Evolutionary conservation across 1,140 invertebrate species (phyloP).

Genomic region (Zaprionus kolodkinae): DNA sequence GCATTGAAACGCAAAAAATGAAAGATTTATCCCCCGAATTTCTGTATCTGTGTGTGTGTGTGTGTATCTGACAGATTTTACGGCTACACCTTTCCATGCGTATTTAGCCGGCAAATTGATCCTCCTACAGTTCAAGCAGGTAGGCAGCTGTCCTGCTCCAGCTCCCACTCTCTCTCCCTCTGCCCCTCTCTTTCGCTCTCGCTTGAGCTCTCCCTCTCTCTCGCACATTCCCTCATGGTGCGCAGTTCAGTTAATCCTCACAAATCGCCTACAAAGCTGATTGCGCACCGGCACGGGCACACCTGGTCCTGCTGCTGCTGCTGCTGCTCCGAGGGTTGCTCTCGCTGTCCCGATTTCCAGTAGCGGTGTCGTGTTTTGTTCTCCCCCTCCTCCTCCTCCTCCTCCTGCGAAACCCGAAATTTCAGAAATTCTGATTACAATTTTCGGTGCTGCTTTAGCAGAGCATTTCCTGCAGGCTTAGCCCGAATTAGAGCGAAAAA

Average conservation of each 20-base stretch:
- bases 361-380: slow-evolving; percentile 51
- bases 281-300: slow-evolving; percentile 77
- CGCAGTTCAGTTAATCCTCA: slow-evolving; percentile 76
- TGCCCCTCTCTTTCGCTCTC: neutral
- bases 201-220: neutral
- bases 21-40: slow-evolving; percentile 60
- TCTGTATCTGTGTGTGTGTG: slow-evolving; percentile 30
- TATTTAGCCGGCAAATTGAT: slow-evolving; percentile 82
- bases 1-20: slow-evolving; percentile 80
- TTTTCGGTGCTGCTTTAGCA: slow-evolving; percentile 28
- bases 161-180: neutral
- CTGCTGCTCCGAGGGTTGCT: slow-evolving; percentile 51
- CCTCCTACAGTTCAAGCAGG: slow-evolving; percentile 69
- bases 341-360: slow-evolving; percentile 35
- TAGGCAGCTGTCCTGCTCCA: slow-evolving; percentile 56
- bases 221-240: slow-evolving; percentile 39
- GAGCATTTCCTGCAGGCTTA: slow-evolving; percentile 69
- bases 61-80: slow-evolving; percentile 74
- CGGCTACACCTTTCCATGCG: slow-evolving; percentile 75
- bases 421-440: slow-evolving; percentile 40
- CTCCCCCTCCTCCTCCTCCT: neutral
- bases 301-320: slow-evolving; percentile 42
- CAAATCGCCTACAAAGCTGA: slow-evolving; percentile 83
- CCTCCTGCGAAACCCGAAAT: slow-evolving; percentile 10
- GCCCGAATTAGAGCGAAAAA: slow-evolving; percentile 67